Base-by-base conservation (phyloP, 2,797 vertebrate genomes). In the Schizopygopsis malacanthus region DNA sequence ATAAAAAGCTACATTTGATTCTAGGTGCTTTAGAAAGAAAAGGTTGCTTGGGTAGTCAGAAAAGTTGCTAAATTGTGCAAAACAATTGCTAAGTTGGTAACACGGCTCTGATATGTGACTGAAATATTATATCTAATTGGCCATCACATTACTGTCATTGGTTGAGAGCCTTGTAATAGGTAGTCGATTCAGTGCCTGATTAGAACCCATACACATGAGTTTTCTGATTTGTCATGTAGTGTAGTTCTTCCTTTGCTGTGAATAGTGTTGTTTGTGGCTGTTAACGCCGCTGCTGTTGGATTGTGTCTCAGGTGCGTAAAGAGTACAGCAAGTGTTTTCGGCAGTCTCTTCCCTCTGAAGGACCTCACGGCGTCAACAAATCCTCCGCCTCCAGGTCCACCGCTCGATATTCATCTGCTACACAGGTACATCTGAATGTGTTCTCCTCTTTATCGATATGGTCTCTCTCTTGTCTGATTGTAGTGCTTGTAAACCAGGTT, bases 311-410 rank as follows among this genome's bases (percentile, higher is more conserved):
- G 98, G 98, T 99, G 82, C 97, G 98, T 65, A 99, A 99, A 92
- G 98, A 99, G 87, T 99, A 99, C 82, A 97, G 97, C 91, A 99
- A 99, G 92, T 99, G 98, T 93, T 97, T 99, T 94, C 94, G 98
- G 89, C 98, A 98, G 93, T 97, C 97, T 1, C 94, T 98, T 81
- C 97, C 98, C 0, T 93, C 97, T 0, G 98, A 99, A 91, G 97
- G 96, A 89, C 94, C 98, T 59, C 98, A 99, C 94, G 97, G 96
- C 65, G 96, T 97, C 7, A 96, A 95, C 90, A 99, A 99, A 93
- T 94, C 97, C 0, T 97, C 98, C n/a, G 97, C 97, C 1, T 96
- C 97, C 54, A 95, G 98, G 91, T 98, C 97, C 82, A 99, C 97
- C 0, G 97, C 98, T 43, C 97, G 98, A 61, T 99, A 99, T 90